Evolutionary conservation across 2,888 invertebrate genomes (phyloP), one percentile per base, ranked within the genome.

Genomic region (Tachina fera): DNA sequence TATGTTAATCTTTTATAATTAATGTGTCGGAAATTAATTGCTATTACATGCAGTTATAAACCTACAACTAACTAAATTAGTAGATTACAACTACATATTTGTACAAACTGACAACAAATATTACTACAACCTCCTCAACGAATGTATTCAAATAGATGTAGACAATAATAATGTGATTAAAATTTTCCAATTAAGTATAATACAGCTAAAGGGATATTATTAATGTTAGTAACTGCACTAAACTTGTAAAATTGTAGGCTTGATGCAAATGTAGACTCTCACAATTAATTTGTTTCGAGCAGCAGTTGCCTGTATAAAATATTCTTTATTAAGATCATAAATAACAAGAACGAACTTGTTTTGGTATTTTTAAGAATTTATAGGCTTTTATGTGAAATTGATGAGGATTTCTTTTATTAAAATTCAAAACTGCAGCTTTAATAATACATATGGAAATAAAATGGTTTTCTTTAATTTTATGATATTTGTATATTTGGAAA

Each of bases 21-120:
- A 83, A 83, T 86, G 86, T 86, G 75, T 79, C 71, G 79, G 75
- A 86, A 86, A 83, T 82, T 83, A 83, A 86, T 86, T 86, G 82
- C 79, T 75, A 67, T 72, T 83, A 83, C 83, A 79, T 61, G 75
- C 60, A 67, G 71, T 75, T 71, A 58, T 53, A 65, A 81, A 60
- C 13, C 67, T 19, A 63, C 53, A 72, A 53, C 56, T 49, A 68
- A 80, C 67, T 56, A 39, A 63, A 67, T 51, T 74, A 74, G 16
- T 49, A 74, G 16, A 78, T 67, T 53, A 31, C 31, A 56, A 39
- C 58, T n/a, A 63, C 19, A 22, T 22, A 22, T 1, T 58, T 10
- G 45, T 22, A 41, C 9, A 8, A 49, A 51, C 9, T n/a, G 14
- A n/a, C 9, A 51, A 56, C 22, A 61, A 60, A 61, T 61, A 75